Base-by-base conservation (phyloP, 2,888 invertebrate genomes). In the Raillietiella orientalis region DNA sequence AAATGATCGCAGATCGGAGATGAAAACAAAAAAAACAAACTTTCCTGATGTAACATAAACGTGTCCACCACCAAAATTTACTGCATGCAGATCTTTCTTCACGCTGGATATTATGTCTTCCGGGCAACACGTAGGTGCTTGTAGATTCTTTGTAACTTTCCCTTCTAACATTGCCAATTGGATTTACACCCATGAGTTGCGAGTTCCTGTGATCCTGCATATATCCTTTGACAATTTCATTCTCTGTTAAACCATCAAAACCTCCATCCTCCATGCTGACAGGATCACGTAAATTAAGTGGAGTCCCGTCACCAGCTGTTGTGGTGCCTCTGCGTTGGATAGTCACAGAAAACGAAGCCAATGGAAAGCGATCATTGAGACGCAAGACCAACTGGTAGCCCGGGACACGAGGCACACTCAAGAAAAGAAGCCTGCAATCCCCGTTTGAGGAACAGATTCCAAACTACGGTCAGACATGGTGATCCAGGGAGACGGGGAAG, bases 251-350 rank as follows among this genome's bases (percentile, higher is more conserved):
- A 6, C 5, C 13, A 10, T 6, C n/a, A 6, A 6, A 8, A 12
- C 23, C 23, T 23, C n/a, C 23, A 10, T 23, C 23, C 5, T 23
- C 23, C 11, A 23, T 12, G 13, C 13, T 23, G 23, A 23, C 8
- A 6, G 23, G n/a, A n/a, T 10, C 23, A 12, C 23, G 23, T 5
- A 6, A 10, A 10, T 12, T 10, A 8, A 10, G 6, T 6, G n/a
- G 6, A 6, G 23, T 23, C 8, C 23, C 23, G 10, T 23, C 23
- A 12, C n/a, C 23, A 5, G n/a, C 23, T 6, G n/a, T 23, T 6
- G 23, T 23, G 23, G n/a, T 12, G 23, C 23, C 23, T 12, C n/a
- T 17, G 19, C n/a, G n/a, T n/a, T n/a, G n/a, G n/a, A n/a, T n/a
- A n/a, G n/a, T n/a, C n/a, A n/a, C n/a, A n/a, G n/a, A n/a, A n/a